phyloP scores from a whole-genome alignment of 2,113 vertebrate genomes.

The Neopipo cinnamomea region DNA sequence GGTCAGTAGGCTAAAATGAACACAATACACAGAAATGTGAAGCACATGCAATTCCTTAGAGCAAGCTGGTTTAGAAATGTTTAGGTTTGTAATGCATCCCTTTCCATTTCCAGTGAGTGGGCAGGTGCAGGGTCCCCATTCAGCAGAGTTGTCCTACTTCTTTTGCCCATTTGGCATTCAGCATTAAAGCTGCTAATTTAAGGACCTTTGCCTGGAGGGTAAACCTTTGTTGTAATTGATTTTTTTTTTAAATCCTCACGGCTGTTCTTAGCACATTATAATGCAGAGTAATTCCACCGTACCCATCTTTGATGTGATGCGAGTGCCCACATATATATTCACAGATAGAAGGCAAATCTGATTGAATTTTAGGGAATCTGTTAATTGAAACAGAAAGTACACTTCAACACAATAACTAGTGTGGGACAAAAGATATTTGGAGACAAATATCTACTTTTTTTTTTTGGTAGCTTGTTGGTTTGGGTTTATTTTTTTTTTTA shows the following conservation, averaged over 20 bases:
- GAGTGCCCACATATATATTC: not conserved
- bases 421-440: not conserved
- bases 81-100: not conserved
- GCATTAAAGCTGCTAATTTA: not conserved
- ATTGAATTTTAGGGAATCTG: not conserved
- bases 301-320: not conserved
- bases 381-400: not conserved
- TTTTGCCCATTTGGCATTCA: not conserved
- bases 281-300: not conserved
- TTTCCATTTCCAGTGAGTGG: not conserved
- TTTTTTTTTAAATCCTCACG: not conserved
- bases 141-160: not conserved
- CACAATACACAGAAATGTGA: not conserved
- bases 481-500: not conserved
- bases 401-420: not conserved
- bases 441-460: not conserved
- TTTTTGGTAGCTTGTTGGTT: too few species aligned
- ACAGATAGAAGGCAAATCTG: not conserved
- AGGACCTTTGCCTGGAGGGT: not conserved
- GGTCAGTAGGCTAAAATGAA: not conserved
- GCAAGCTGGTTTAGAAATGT: not conserved
- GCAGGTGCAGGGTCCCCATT: not conserved
- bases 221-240: conserved; percentile 3
- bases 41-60: not conserved
- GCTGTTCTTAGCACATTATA: not conserved